Evolutionary conservation across 2,888 invertebrate species (phyloP).

Genomic region (Lochmaea capreae): DNA sequence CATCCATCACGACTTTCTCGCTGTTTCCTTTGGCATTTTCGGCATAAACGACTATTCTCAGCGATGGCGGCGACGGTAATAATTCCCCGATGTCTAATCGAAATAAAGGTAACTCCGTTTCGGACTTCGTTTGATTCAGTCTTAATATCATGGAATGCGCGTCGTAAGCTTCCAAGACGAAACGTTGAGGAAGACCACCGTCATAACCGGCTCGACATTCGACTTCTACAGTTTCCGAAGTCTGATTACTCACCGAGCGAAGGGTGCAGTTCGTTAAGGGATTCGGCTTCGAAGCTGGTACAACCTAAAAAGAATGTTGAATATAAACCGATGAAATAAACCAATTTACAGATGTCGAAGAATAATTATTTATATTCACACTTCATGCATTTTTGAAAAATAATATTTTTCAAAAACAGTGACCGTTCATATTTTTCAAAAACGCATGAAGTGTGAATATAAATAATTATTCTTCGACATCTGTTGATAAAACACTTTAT

Average conservation of each 20-base stretch:
- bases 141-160: constrained; percentile 77
- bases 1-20: constrained; percentile 83
- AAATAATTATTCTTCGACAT: too few relatives aligned
- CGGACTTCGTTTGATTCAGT: constrained; percentile 68
- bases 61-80: constrained; percentile 72
- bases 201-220: constrained; percentile 91
- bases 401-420: too few relatives aligned
- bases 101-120: constrained; percentile 71
- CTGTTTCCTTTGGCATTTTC: constrained; percentile 88
- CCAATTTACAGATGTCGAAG: too few relatives aligned
- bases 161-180: constrained; percentile 85
- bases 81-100: constrained; percentile 74
- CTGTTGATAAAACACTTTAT: too few relatives aligned
- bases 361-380: too few relatives aligned
- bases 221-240: constrained; percentile 75
- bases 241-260: constrained; percentile 73
- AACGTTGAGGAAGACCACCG: constrained; percentile 88
- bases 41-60: constrained; percentile 84
- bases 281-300: constrained; percentile 77
- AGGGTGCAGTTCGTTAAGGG: constrained; percentile 89
- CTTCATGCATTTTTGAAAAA: too few relatives aligned
- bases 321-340: too few relatives aligned
- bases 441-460: too few relatives aligned
- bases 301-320: constrained; percentile 44
- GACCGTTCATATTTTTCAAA: too few relatives aligned